Evolutionary conservation across 2,113 vertebrate genomes (phyloP), one percentile per base, ranked within the genome.

Genomic region (Ceyx melanurus): DNA sequence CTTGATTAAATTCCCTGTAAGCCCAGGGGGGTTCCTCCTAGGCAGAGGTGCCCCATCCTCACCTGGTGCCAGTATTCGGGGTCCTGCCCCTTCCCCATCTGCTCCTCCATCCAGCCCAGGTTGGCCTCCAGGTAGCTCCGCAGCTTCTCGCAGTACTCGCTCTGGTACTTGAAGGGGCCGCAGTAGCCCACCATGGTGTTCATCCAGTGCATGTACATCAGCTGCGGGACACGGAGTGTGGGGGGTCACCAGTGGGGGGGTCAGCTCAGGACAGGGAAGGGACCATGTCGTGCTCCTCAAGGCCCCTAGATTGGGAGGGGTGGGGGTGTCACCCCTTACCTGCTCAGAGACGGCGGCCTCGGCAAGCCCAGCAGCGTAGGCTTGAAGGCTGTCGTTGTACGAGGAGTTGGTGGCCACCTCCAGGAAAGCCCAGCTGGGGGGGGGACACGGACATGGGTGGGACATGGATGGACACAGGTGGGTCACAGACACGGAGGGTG

Each of bases 141-240:
- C 53, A 99, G 98, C 67, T 96, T 98, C 92, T 98, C 96, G 10
- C 99, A 99, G 97, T 98, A 99, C 56, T 91, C 86, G 0, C 97
- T 94, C 46, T 98, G 93, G 5, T 97, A 97, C 18, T 97, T 97
- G 57, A 98, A 98, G 72, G 98, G 98, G 23, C 98, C 98, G 5
- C 99, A 99, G 96, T 99, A 99, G 40, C 96, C 97, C 96, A 98
- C 97, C 82, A 99, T 94, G 1, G 98, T 99, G 97, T 99, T 99
- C 98, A 99, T 99, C 99, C 99, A 99, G 92, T 99, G 98, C 97
- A 99, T 98, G 88, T 99, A 99, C 94, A 99, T 98, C 81, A 99
- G 98, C 99, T 99, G 94, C 48, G 42, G 42, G 48, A 11, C 19
- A n/a, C 6, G n/a, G 35, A 7, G 1, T 37, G 10, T 10, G 5